phyloP scores from a whole-genome alignment of 2,888 invertebrate genomes.

The Ophion costatus region DNA sequence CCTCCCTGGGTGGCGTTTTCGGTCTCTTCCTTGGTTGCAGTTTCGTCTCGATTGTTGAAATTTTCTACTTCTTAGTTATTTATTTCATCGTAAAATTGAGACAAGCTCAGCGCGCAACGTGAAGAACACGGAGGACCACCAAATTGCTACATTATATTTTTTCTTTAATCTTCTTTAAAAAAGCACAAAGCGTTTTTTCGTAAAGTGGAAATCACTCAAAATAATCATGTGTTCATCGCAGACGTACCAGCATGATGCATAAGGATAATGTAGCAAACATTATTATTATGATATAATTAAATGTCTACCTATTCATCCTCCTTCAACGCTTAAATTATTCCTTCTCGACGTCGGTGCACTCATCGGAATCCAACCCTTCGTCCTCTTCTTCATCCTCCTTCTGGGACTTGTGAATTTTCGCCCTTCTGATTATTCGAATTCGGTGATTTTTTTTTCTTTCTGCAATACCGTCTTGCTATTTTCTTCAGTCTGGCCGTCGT shows the following conservation, averaged over 20 bases:
- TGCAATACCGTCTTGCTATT: neutral
- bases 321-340: slow-evolving; percentile 41
- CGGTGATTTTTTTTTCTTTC: neutral
- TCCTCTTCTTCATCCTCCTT: slow-evolving; percentile 37
- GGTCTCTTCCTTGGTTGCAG: slow-evolving; percentile 84
- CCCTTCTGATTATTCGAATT: slow-evolving; percentile 1
- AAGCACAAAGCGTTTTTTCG: neutral
- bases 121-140: neutral
- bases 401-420: slow-evolving; percentile 26
- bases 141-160: slow-evolving; percentile 21
- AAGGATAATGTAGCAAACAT: slow-evolving; percentile 38
- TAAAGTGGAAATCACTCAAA: slow-evolving; percentile 3
- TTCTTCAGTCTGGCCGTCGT: slow-evolving; percentile 37
- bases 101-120: neutral
- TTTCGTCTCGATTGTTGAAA: slow-evolving; percentile 82
- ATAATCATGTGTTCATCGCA: slow-evolving; percentile 22
- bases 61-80: slow-evolving; percentile 80
- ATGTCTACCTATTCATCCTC: slow-evolving; percentile 27
- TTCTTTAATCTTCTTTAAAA: neutral
- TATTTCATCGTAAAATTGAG: slow-evolving; percentile 63
- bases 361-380: slow-evolving; percentile 45
- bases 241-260: slow-evolving; percentile 14
- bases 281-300: slow-evolving; percentile 44
- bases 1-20: slow-evolving; percentile 83
- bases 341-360: slow-evolving; percentile 41